Conservation (phyloP, 2,113 vertebrate species). For the Charadrius vociferus region DNA sequence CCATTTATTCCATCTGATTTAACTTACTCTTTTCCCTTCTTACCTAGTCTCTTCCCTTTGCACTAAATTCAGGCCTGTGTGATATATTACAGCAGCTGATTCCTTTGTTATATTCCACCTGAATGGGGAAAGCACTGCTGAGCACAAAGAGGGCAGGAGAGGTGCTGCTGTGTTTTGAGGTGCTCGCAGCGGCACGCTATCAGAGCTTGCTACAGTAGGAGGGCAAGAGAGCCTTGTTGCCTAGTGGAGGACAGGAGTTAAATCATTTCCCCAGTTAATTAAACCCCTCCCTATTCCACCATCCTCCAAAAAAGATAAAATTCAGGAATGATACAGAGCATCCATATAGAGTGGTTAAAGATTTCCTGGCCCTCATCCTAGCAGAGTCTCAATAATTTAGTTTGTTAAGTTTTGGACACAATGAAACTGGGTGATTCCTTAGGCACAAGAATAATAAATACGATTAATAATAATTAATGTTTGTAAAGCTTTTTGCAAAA, state of each 20-base stretch:
- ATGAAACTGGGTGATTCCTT: neutral
- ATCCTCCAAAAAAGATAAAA: neutral
- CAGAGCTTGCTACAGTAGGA: neutral
- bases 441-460: neutral
- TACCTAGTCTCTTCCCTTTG: neutral
- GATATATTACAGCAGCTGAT: neutral
- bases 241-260: neutral
- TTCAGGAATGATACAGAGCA: neutral
- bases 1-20: neutral
- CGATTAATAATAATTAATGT: neutral
- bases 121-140: neutral
- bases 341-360: neutral
- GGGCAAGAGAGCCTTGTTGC: neutral
- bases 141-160: neutral
- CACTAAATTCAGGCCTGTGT: neutral
- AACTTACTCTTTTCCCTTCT: neutral
- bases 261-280: neutral
- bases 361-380: neutral
- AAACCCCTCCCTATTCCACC: neutral
- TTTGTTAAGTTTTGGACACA: neutral
- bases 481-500: neutral
- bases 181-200: accelerated
- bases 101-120: neutral
- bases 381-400: neutral
- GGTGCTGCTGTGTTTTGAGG: neutral